Percentiles rank a stretch among this genome's conserved stretches.
Conservation (phyloP, 2,888 invertebrate genomes). For the Thereva nobilitata region DNA sequence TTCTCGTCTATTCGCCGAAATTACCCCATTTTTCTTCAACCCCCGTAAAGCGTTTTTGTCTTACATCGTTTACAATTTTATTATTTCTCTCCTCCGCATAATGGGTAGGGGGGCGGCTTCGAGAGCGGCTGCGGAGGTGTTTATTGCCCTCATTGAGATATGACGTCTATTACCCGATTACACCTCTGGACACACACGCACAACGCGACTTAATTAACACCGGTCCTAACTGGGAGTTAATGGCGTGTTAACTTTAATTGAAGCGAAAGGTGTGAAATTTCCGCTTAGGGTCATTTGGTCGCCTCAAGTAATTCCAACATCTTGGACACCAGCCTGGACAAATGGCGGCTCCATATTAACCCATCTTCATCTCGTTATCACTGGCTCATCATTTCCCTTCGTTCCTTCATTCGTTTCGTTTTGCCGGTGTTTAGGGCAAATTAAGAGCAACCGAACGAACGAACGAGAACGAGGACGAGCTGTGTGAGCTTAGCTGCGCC, state of each 20-base stretch:
- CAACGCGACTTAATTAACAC: constrained; percentile 24
- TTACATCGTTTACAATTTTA: constrained; percentile 8
- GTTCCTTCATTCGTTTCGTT: background rate
- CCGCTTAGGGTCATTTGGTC: constrained; percentile 12
- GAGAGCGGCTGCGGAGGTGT: constrained; percentile 7
- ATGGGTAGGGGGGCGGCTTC: background rate
- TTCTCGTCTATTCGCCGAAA: background rate
- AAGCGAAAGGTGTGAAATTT: constrained; percentile 35
- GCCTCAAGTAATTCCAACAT: constrained; percentile 10
- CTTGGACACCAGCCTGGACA: constrained; percentile 29
- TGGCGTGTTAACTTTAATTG: constrained; percentile 37
- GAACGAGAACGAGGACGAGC: too few relatives aligned
- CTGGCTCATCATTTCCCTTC: constrained; percentile 2
- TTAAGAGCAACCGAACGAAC: constrained; percentile 27
- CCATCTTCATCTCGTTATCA: background rate
- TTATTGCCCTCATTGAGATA: constrained; percentile 9
- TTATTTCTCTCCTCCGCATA: background rate
- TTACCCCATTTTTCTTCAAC: background rate
- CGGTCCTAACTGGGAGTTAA: constrained; percentile 31
- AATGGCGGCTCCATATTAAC: constrained; percentile 21
- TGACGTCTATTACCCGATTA: background rate
- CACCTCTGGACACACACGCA: background rate
- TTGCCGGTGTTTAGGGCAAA: constrained; percentile 1
- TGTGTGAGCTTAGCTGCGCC: constrained; percentile 25
- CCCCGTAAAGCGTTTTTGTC: background rate